Conservation (phyloP, 2,113 vertebrate species). For the Dicrurus megarhynchus region DNA sequence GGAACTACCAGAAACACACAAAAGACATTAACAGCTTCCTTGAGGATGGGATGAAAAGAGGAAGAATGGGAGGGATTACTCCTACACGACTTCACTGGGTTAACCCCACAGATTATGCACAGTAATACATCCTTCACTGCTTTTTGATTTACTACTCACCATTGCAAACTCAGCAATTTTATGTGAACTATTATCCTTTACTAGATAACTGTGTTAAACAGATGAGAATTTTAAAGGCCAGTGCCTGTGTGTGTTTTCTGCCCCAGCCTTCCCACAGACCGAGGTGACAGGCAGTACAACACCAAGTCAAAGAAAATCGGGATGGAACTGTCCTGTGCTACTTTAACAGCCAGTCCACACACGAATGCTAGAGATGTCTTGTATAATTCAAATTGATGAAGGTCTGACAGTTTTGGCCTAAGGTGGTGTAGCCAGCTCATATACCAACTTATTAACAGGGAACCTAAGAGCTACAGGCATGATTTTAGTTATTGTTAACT, state of each 20-base stretch:
- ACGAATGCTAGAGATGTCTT: not conserved
- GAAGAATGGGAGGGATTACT: not conserved
- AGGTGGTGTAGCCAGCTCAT: not conserved
- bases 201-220: not conserved
- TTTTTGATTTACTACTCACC: not conserved
- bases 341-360: not conserved
- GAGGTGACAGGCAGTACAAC: not conserved
- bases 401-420: not conserved
- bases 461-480: not conserved
- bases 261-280: not conserved
- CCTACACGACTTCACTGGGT: not conserved
- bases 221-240: not conserved
- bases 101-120: not conserved
- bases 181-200: not conserved
- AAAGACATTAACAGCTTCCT: not conserved
- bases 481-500: not conserved
- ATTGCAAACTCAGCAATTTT: not conserved
- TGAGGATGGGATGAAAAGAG: not conserved
- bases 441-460: not conserved
- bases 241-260: not conserved
- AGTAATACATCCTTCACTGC: not conserved
- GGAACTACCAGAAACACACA: not conserved
- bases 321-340: not conserved
- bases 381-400: not conserved
- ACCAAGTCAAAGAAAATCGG: not conserved